A percentile compares a stretch with the other conserved stretches of the same genome.
Evolutionary conservation across 1,140 invertebrate species (phyloP).

Genomic region (Drosophila arawakana): DNA sequence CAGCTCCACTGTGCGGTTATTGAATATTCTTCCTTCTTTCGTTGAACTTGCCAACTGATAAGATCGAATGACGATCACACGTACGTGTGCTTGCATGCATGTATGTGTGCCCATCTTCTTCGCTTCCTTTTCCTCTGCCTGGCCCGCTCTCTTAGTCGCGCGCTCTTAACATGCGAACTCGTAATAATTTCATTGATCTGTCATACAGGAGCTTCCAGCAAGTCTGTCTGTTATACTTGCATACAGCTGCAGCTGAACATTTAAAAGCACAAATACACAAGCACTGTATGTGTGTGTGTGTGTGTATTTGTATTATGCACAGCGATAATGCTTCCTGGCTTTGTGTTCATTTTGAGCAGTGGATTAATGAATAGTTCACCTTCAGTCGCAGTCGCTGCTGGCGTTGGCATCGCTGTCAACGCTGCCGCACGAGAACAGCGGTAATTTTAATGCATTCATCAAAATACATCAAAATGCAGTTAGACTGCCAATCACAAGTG

Average conservation of each 20-base stretch:
- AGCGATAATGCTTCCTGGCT: constrained; percentile 53
- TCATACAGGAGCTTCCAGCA: constrained; percentile 76
- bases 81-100: neutral
- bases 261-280: neutral
- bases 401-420: neutral
- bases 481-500: constrained; percentile 27
- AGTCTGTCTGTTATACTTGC: constrained; percentile 48
- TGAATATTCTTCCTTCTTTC: neutral
- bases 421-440: constrained; percentile 3
- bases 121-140: neutral
- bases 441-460: constrained; percentile 41
- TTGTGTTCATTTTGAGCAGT: constrained; percentile 48
- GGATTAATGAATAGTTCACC: constrained; percentile 38
- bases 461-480: constrained; percentile 35
- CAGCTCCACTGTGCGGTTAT: too few species aligned
- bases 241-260: constrained; percentile 16
- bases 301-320: constrained; percentile 2
- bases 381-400: constrained; percentile 7
- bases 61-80: constrained; percentile 36
- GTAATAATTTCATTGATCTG: constrained; percentile 82
- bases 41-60: constrained; percentile 25
- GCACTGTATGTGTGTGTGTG: neutral
- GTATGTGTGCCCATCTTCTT: neutral
- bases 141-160: constrained; percentile 6
- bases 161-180: constrained; percentile 51